Evolutionary conservation across 2,113 vertebrate genomes (phyloP), one percentile per base, ranked within the genome.

Genomic region (Microcebus ravelobensis): DNA sequence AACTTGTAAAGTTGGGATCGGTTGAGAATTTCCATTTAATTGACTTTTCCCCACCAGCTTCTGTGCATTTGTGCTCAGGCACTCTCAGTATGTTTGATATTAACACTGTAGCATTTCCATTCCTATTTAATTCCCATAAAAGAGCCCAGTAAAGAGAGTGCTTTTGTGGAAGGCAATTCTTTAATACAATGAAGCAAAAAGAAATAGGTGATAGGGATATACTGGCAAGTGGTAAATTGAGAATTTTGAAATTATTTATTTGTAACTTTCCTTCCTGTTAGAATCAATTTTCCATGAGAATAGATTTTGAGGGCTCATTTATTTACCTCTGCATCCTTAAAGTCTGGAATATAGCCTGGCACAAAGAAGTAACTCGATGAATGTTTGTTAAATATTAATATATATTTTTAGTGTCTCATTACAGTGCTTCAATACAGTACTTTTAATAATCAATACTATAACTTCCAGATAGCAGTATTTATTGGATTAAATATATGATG

Each of bases 11-110:
- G 8, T 94, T 5, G 85, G 52, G 8, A 65, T 91, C 27, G 3
- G 3, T 36, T 90, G 36, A 85, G 9, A 82, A 59, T 77, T 96
- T 96, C 17, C 34, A 79, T 68, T 73, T 96, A 74, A 86, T 80
- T 86, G 27, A 76, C 34, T 25, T 87, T 82, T 79, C 13, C 52
- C 20, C 11, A 73, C 25, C 25, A 86, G 29, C 3, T 94, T n/a
- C 20, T 81, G 6, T 95, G 8, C 7, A 52, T 93, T 95, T 87
- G 10, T 70, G 89, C 34, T 83, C 63, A 68, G n/a, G 0, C 21
- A 23, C 18, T 85, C 14, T 65, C 25, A 55, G 11, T 61, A 77
- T 90, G 6, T 73, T 71, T 96, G 13, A 2, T 80, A 76, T 74
- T 68, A 81, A 86, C 3, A 57, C 6, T 42, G 31, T 9, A 63